phyloP scores from a whole-genome alignment of 1,140 invertebrate genomes.

The Drosophila littoralis region DNA sequence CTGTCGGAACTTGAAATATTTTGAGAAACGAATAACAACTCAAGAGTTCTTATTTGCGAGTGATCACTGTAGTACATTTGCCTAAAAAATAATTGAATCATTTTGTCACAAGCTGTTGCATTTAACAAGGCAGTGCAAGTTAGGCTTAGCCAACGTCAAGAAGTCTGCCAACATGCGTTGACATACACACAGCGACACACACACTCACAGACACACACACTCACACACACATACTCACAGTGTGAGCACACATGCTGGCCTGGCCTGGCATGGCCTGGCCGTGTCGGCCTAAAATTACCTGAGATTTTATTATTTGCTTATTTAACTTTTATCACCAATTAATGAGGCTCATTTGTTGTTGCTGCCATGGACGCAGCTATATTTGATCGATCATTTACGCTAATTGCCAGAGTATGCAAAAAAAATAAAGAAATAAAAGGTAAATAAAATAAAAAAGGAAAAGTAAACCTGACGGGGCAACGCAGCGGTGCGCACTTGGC shows the following conservation, averaged over 20 bases:
- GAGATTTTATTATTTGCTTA: constrained; percentile 80
- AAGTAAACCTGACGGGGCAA: constrained; percentile 14
- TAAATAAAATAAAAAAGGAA: constrained; percentile 32
- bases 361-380: constrained; percentile 35
- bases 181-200: neutral
- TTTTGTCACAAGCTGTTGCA: neutral
- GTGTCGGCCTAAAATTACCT: constrained; percentile 57
- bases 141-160: neutral
- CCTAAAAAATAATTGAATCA: neutral
- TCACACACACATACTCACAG: neutral
- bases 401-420: constrained; percentile 71
- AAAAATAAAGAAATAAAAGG: constrained; percentile 13
- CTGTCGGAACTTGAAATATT: too few species aligned
- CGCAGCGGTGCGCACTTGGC: constrained; percentile 49
- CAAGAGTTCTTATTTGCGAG: neutral
- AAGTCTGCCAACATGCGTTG: neutral
- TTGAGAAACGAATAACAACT: too few species aligned
- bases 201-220: neutral
- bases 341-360: constrained; percentile 42
- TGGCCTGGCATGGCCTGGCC: neutral
- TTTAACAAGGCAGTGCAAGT: neutral
- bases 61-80: neutral
- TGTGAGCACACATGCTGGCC: constrained; percentile 36
- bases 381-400: constrained; percentile 69
- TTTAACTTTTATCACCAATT: constrained; percentile 83